Evolutionary conservation across 2,113 vertebrate species (phyloP).

Genomic region (Eubucco bourcierii): DNA sequence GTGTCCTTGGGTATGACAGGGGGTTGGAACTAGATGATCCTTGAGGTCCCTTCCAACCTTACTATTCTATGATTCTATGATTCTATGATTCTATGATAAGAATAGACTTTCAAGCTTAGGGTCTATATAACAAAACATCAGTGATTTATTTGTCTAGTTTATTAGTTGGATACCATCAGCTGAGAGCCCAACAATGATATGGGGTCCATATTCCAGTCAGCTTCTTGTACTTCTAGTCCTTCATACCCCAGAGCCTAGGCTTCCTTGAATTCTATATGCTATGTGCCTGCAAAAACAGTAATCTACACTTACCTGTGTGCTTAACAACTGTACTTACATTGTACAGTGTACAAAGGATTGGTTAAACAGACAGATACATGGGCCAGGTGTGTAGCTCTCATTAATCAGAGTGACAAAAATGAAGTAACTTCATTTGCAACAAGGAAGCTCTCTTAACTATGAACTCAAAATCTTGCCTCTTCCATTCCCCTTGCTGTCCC

Average conservation of each 20-base stretch:
- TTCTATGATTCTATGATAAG: too few species aligned
- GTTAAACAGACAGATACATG: background rate
- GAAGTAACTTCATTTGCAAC: background rate
- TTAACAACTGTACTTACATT: background rate
- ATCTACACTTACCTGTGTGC: background rate
- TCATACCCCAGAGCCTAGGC: background rate
- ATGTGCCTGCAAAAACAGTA: background rate
- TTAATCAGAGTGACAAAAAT: background rate
- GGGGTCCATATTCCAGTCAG: background rate
- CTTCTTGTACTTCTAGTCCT: background rate
- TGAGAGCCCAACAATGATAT: background rate
- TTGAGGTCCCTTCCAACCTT: too few species aligned
- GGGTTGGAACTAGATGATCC: too few species aligned
- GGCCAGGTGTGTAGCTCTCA: background rate
- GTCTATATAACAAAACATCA: background rate
- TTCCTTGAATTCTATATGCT: background rate
- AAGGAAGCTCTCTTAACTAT: background rate
- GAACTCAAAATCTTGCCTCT: background rate
- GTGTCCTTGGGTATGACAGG: too few species aligned
- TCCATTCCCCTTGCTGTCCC: background rate
- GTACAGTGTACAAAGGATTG: background rate
- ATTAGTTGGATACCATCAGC: background rate
- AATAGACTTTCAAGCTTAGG: background rate
- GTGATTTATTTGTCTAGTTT: background rate
- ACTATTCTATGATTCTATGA: too few species aligned